Conservation (phyloP, 2,888 invertebrate species). For the Arge pagana region DNA sequence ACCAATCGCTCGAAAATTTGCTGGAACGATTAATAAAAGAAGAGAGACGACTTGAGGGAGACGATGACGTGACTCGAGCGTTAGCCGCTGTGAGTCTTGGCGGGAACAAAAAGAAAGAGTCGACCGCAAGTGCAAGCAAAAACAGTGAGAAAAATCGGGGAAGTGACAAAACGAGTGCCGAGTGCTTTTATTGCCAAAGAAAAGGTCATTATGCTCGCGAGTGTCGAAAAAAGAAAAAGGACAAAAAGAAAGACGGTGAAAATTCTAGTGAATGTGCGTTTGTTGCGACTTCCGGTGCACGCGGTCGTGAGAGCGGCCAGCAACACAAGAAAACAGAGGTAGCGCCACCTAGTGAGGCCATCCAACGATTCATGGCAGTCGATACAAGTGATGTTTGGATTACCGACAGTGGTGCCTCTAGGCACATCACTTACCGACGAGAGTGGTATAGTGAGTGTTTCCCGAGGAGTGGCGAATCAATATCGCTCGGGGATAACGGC, state of each 20-base stretch:
- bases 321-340: background rate
- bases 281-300: background rate
- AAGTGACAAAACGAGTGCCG: background rate
- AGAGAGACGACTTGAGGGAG: background rate
- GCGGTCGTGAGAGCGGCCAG: background rate
- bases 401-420: conserved; percentile 34
- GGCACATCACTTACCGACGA: conserved; percentile 32
- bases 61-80: background rate
- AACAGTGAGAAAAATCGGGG: no score
- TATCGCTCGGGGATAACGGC: conserved; percentile 28
- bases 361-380: conserved; percentile 9
- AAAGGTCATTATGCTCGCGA: background rate
- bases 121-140: background rate
- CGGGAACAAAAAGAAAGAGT: no score
- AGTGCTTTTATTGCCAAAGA: background rate
- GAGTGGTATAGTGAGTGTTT: conserved; percentile 31
- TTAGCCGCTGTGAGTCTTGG: conserved; percentile 18
- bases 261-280: background rate
- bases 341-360: background rate
- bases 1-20: conserved; percentile 6
- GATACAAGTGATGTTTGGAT: conserved; percentile 32
- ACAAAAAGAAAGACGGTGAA: background rate
- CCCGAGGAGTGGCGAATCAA: conserved; percentile 7
- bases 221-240: background rate
- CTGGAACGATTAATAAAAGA: conserved; percentile 21